Evolutionary conservation across 2,888 invertebrate species (phyloP), one percentile per base, ranked within the genome.

Genomic region (Eupithecia insigniata): DNA sequence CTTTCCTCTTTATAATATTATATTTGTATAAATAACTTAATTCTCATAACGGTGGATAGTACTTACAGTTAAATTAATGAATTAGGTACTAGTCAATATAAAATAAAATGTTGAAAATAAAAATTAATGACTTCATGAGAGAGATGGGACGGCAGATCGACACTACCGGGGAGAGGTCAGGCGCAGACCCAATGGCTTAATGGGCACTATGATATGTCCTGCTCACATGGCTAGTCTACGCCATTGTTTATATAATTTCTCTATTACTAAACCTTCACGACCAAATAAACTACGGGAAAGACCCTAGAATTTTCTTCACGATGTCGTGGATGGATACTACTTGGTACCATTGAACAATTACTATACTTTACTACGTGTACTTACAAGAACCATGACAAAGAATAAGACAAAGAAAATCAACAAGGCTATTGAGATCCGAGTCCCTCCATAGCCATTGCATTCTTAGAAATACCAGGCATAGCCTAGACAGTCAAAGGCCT

Each of bases 391-490:
- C 46, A 46, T 46, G n/a, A 26, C 4, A 51, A 51, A 26, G 12
- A 51, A 51, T 12, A 51, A 51, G 51, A 51, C 22, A 51, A 22
- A 51, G 51, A 51, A 51, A 51, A 51, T 51, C 22, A 51, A 51
- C 51, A 51, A 51, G 22, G 51, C 12, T 1, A 12, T 51, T 22
- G 51, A 51, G 10, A 3, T 12, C 26, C 51, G 51, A 26, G n/a
- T n/a, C n/a, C n/a, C n/a, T 51, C 1, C 22, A 51, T 26, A 51
- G 12, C 51, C 22, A 51, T 22, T 1, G 12, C 12, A 51, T 51
- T 46, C 46, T 46, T 22, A 22, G 51, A 10, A 22, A 22, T 12
- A 22, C 12, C 22, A 10, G 22, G 12, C 12, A 22, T 12, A 26
- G 12, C 51, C 22, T 22, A 12, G 22, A 22, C 26, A 7, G 43